Conservation (phyloP, 2,113 vertebrate species). For the Struthio camelus region DNA sequence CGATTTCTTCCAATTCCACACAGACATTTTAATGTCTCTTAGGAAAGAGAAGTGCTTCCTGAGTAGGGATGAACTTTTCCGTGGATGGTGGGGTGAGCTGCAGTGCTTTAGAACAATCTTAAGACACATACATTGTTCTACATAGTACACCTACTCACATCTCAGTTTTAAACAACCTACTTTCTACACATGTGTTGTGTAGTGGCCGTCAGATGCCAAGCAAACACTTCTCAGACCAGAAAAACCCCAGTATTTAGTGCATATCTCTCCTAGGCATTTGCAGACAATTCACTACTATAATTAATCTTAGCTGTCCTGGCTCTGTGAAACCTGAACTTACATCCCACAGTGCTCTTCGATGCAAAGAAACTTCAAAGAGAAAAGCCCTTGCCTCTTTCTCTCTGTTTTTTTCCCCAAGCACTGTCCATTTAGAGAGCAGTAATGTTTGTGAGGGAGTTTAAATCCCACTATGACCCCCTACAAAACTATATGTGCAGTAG, state of each 20-base stretch:
- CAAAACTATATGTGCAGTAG: neutral
- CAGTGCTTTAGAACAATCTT: neutral
- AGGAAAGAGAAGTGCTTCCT: neutral
- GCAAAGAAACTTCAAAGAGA: slow-evolving; percentile 25
- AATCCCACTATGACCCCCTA: neutral
- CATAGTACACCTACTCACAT: neutral
- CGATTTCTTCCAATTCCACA: neutral
- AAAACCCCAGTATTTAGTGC: neutral
- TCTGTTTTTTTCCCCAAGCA: neutral
- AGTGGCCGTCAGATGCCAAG: neutral
- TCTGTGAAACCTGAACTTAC: slow-evolving; percentile 42
- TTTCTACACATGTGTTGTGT: neutral
- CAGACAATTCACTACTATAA: slow-evolving; percentile 14
- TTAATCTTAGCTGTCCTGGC: slow-evolving; percentile 42
- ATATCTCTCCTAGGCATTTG: slow-evolving; percentile 12
- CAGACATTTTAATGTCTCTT: neutral
- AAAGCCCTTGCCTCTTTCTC: neutral
- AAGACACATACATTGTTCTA: neutral
- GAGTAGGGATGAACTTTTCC: neutral
- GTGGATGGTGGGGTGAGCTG: neutral
- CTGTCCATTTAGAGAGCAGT: neutral
- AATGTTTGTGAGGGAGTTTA: neutral
- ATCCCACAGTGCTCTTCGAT: slow-evolving; percentile 18
- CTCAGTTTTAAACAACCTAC: neutral
- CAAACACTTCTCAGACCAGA: slow-evolving; percentile 12